Evolutionary conservation across 2,888 invertebrate genomes (phyloP), one percentile per base, ranked within the genome.

Genomic region (Drosophila pseudotalamancana): DNA sequence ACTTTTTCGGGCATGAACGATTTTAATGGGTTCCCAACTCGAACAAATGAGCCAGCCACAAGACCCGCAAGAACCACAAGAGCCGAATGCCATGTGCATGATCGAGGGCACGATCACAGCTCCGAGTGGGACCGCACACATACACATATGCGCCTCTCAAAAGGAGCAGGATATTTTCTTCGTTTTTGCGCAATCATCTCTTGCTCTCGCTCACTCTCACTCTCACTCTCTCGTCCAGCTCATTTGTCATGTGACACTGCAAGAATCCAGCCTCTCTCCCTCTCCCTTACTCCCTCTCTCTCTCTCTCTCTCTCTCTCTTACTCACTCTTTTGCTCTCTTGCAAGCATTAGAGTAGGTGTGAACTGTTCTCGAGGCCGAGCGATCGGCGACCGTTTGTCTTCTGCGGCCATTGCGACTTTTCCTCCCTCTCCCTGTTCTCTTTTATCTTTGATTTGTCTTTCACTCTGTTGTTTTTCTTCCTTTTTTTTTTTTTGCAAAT

Each of bases 1-100:
- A 91, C 89, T 90, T 90, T 90, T 89, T 89, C 88, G 91, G 90
- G 89, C 90, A 88, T 89, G 89, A 89, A 89, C 88, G 88, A 87
- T 78, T 88, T 88, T 89, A 81, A 86, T 88, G 89, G 88, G 86
- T 80, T 77, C 80, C 64, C 74, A 48, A 71, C 68, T 39, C 57
- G 81, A 81, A 82, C 83, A 87, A 86, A 83, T 78, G 75, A 80
- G 85, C 59, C 51, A 78, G 80, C 40, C 57, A 86, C 61, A 12
- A 77, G 76, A 72, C 32, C 46, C 46, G 32, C 21, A 8, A 27
- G 31, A n/a, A 12, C 37, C 37, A 3, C 8, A 21, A 67, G 72
- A 75, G 75, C 79, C 73, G 74, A 56, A 55, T 55, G 59, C 42
- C 82, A 83, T 83, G 66, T 83, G 82, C 66, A 67, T 84, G 82